Evolutionary conservation across 2,113 vertebrate genomes (phyloP), one percentile per base, ranked within the genome.

Genomic region (Telmatochromis brachygnathus): DNA sequence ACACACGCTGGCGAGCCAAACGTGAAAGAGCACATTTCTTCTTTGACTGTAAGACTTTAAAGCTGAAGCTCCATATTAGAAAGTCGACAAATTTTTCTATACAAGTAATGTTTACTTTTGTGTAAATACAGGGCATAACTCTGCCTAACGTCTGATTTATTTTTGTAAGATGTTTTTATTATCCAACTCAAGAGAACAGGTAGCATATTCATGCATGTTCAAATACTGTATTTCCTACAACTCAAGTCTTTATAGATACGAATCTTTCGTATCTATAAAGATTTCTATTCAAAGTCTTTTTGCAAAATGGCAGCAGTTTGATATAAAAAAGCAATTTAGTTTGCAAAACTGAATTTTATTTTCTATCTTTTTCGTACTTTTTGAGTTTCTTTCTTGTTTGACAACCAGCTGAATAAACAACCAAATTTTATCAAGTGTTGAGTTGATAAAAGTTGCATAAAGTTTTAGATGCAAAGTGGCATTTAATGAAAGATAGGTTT

Each of bases 401-500:
- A 54, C 4, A 6, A 60, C 19, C 6, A 26, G 80, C 62, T 87
- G 21, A 42, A 65, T 14, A 17, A 68, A 62, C 13, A 75, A 45
- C 14, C 37, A 30, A 55, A 82, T 39, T 30, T 75, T 77, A 58
- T 6, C 21, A 47, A 19, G 65, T 28, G 7, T 5, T 54, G 13
- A 39, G 39, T 68, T 91, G 17, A 75, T 83, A 82, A 60, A 83
- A 81, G 68, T 81, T 83, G 35, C 19, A 82, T 55, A 9, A 9
- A 33, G 51, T 88, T 79, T 54, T 62, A 49, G 9, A 84, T 91
- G 84, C 84, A 85, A 77, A 87, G 80, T 68, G 70, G 14, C 47
- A 65, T 86, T 83, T 80, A 82, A 86, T 83, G 92, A 90, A 47
- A 84, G 96, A 97, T 96, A 96, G 96, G 96, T 97, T 97, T 96